phyloP scores from a whole-genome alignment of 2,113 vertebrate genomes.

The Pollachius pollachius region DNA sequence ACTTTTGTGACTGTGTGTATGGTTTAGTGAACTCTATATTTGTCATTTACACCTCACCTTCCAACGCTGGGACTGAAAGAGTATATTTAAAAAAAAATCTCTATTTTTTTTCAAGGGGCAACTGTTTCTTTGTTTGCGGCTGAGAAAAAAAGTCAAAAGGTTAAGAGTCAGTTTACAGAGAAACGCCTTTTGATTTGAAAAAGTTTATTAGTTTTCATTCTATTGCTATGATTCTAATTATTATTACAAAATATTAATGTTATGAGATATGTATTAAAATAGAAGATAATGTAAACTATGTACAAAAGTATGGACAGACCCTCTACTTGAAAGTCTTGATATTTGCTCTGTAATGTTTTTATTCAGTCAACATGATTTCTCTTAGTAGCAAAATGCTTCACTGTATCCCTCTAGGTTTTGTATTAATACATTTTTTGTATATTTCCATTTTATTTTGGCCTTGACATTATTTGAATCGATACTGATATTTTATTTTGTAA shows the following conservation, averaged over 20 bases:
- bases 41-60: constrained; percentile 76
- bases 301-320: constrained; percentile 70
- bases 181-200: constrained; percentile 66
- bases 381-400: constrained; percentile 77
- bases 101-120: constrained; percentile 59
- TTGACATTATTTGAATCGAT: constrained; percentile 66
- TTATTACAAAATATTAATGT: constrained; percentile 67
- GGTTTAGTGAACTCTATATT: constrained; percentile 78
- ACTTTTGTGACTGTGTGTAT: constrained; percentile 79
- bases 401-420: constrained; percentile 72
- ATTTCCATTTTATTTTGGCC: constrained; percentile 71
- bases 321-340: constrained; percentile 77
- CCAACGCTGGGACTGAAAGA: constrained; percentile 69
- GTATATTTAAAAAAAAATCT: constrained; percentile 40
- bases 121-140: constrained; percentile 63
- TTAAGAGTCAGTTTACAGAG: constrained; percentile 71
- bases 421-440: constrained; percentile 73
- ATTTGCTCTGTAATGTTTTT: constrained; percentile 73
- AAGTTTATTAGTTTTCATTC: constrained; percentile 67
- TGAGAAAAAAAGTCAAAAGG: constrained; percentile 50
- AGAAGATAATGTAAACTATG: constrained; percentile 75
- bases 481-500: constrained; percentile 76
- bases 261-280: constrained; percentile 73
- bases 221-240: constrained; percentile 65
- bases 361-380: constrained; percentile 69